phyloP scores from a whole-genome alignment of 2,797 vertebrate genomes.

The Thunnus albacares region DNA sequence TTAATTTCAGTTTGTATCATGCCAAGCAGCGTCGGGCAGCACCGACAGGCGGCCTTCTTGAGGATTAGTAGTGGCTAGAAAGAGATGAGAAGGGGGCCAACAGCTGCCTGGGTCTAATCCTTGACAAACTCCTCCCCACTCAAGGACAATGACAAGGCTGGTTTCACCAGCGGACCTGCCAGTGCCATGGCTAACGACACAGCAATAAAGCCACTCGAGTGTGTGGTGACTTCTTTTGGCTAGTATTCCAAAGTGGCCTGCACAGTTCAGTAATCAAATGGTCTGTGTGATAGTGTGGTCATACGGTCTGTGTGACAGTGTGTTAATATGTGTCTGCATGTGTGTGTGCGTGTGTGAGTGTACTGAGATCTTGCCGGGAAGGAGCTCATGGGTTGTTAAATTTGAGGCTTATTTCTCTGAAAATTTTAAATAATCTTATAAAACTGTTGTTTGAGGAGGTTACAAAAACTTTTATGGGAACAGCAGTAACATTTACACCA shows the following conservation, averaged over 20 bases:
- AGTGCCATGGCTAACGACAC: conserved; percentile 41
- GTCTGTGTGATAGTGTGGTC: conserved; percentile 26
- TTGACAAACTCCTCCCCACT: conserved; percentile 66
- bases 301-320: neutral
- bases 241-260: conserved; percentile 41
- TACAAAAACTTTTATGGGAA: conserved; percentile 38
- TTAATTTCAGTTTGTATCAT: conserved; percentile 20
- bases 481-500: conserved; percentile 4
- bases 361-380: conserved; percentile 7
- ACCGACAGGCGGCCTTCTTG: conserved; percentile 54
- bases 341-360: neutral
- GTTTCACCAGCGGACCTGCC: conserved; percentile 54
- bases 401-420: conserved; percentile 22
- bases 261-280: conserved; percentile 50
- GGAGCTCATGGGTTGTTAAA: conserved; percentile 35
- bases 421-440: conserved; percentile 11
- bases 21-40: conserved; percentile 34
- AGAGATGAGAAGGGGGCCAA: conserved; percentile 66
- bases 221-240: conserved; percentile 54
- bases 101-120: conserved; percentile 72
- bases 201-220: conserved; percentile 62
- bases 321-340: conserved; percentile 21
- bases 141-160: conserved; percentile 76
- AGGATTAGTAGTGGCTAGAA: conserved; percentile 70
- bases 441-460: conserved; percentile 2